Evolutionary conservation across 2,888 invertebrate species (phyloP).

Genomic region (Sepioteuthis lessoniana): DNA sequence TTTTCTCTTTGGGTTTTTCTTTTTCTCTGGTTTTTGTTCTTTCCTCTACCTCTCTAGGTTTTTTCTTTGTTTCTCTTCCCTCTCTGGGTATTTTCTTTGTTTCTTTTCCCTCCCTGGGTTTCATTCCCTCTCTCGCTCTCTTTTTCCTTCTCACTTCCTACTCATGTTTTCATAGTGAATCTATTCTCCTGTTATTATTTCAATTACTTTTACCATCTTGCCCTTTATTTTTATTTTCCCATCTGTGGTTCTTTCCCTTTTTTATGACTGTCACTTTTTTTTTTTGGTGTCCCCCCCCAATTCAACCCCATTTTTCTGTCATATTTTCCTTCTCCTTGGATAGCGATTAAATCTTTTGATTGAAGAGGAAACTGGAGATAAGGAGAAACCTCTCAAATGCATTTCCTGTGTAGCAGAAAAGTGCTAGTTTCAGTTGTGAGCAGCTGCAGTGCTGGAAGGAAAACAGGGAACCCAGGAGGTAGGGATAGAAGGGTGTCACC

Average conservation of each 20-base stretch:
- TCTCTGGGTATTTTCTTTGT: background rate
- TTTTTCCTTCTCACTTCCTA: background rate
- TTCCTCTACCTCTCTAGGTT: background rate
- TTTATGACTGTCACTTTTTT: too few relatives aligned
- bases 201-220: too few relatives aligned
- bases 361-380: background rate
- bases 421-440: background rate
- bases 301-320: background rate
- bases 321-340: background rate
- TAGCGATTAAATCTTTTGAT: background rate
- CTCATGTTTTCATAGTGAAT: background rate
- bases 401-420: background rate
- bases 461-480: background rate
- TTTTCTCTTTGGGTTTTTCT: background rate
- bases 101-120: rapidly evolving
- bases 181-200: background rate
- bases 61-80: too few relatives aligned
- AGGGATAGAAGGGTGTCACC: too few relatives aligned
- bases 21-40: background rate
- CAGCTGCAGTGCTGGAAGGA: background rate
- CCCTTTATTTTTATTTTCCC: background rate
- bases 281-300: background rate
- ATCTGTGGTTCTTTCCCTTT: background rate
- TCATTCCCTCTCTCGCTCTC: too few relatives aligned
- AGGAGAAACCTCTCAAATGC: background rate